phyloP scores from a whole-genome alignment of 1,140 invertebrate species.

The Aphaenogaster rudis region DNA sequence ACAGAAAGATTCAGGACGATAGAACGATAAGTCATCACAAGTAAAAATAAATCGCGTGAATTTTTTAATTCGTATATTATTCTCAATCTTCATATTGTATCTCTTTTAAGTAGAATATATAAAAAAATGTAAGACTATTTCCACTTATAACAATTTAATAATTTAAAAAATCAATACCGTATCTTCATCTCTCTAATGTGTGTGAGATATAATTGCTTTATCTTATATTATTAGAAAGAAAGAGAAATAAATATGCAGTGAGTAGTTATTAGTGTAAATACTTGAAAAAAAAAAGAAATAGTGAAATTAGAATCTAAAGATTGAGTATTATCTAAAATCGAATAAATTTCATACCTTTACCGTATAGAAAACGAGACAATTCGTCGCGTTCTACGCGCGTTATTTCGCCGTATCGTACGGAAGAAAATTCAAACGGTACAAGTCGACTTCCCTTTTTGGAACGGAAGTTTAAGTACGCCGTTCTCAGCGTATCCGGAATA shows the following conservation, averaged over 20 bases:
- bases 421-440: slow-evolving; percentile 30
- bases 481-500: slow-evolving; percentile 54
- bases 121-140: background rate
- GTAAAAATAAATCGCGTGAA: background rate
- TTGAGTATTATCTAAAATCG: background rate
- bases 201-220: background rate
- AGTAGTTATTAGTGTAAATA: background rate
- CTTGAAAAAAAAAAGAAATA: background rate
- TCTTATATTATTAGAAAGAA: background rate
- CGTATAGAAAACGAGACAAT: background rate
- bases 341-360: background rate
- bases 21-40: slow-evolving; percentile 4
- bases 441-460: slow-evolving; percentile 36
- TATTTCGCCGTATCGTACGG: background rate
- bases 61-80: background rate
- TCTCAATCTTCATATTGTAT: background rate
- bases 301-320: background rate
- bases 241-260: background rate
- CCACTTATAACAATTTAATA: background rate
- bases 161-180: background rate
- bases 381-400: too few relatives aligned
- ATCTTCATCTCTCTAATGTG: background rate
- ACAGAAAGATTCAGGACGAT: background rate
- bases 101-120: background rate
- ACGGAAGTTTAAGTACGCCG: slow-evolving; percentile 68